Evolutionary conservation across 2,888 invertebrate genomes (phyloP), one percentile per base, ranked within the genome.

Genomic region (Gastracanthus pulcherrimus): DNA sequence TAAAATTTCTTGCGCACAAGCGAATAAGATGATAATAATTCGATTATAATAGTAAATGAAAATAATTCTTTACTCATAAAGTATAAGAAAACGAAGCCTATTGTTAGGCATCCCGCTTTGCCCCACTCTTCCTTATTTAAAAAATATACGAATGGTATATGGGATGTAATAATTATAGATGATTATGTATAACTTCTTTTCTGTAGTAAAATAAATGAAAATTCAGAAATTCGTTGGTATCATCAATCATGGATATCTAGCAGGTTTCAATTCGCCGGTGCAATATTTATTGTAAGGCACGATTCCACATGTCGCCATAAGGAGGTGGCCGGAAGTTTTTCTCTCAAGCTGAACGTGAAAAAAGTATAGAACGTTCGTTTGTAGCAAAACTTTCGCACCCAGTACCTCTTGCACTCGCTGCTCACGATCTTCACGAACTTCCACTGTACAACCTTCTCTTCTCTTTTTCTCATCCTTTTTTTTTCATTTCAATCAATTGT

Each of bases 241-340:
- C 48, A 62, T 64, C 36, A 4, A 72, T 70, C 58, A 41, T 29
- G n/a, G 60, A 75, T 31, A 36, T 2, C 75, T 62, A 1, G 34
- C 1, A 76, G 36, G 5, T 55, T 67, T 66, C 51, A 38, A 51
- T 55, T 75, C 13, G 51, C 36, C n/a, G 19, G 2, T 13, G 64
- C 31, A n/a, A 75, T 64, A 64, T 51, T 64, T 75, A 75, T 75
- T 75, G 64, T 38, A 48, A 75, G 55, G 75, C 75, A 51, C 34
- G 60, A 13, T 45, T 62, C 38, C 29, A 64, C 48, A 64, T 75
- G 75, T 64, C 66, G n/a, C 48, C n/a, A 66, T 75, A 75, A 75
- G 48, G 66, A 75, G 75, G 36, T 64, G 51, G 75, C 66, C 66
- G 64, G 51, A 75, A 75, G 48, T 75, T 75, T 75, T 75, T 75